These are phyloP conservation scores for Cossypha dichroa DNA, from an alignment of 2,797 vertebrate genomes.

Conservation along the genomic window DNA sequence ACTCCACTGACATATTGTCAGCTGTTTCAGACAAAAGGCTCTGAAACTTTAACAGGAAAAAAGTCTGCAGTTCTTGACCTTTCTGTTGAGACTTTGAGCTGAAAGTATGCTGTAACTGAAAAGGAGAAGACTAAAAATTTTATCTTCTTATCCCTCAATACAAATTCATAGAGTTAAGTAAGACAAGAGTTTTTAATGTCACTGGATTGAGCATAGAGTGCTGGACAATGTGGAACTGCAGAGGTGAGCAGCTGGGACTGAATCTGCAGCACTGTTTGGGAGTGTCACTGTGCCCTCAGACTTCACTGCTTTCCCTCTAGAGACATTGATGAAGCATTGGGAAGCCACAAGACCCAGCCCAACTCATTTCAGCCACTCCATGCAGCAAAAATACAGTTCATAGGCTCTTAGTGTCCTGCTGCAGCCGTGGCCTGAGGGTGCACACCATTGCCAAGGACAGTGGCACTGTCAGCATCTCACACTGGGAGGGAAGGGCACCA, in stretches of 20 bases:
- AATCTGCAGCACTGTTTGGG: background rate
- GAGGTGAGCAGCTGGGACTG: background rate
- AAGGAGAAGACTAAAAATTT: background rate
- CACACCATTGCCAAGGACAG: background rate
- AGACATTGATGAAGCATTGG: background rate
- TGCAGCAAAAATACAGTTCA: background rate
- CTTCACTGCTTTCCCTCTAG: background rate
- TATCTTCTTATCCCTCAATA: background rate
- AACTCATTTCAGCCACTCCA: background rate
- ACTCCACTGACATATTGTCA: background rate
- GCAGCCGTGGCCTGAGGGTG: background rate
- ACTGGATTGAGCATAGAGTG: accelerated
- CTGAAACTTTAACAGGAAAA: background rate
- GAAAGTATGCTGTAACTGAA: background rate
- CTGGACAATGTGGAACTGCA: background rate
- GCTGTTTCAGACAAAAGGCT: background rate
- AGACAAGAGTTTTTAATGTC: background rate
- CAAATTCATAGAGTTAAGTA: background rate
- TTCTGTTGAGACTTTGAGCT: background rate
- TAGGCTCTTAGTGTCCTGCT: background rate
- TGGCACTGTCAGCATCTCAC: background rate
- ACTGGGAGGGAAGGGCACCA: background rate
- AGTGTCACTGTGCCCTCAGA: background rate
- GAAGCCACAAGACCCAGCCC: background rate
- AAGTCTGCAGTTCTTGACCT: background rate